Evolutionary conservation across 2,888 invertebrate genomes (phyloP).

Genomic region (Hololepta plana): DNA sequence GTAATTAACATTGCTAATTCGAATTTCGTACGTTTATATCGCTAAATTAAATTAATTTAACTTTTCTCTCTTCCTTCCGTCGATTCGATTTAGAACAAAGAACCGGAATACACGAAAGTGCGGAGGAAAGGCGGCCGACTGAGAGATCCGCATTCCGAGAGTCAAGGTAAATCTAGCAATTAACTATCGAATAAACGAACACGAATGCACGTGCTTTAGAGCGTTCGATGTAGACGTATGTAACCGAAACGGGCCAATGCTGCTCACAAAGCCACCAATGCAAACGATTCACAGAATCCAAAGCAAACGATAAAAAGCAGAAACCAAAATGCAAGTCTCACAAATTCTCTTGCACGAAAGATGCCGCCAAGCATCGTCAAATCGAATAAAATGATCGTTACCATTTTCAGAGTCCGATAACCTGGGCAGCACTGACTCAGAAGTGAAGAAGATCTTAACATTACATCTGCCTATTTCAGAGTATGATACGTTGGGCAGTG

Average conservation of each 20-base stretch:
- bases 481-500: conserved; percentile 70
- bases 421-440: conserved; percentile 88
- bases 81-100: conserved; percentile 44
- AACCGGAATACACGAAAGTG: conserved; percentile 69
- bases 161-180: conserved; percentile 44
- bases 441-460: conserved; percentile 84
- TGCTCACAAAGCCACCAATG: conserved; percentile 13
- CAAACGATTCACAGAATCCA: neutral
- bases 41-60: too few species aligned
- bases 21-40: neutral
- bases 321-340: neutral
- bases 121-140: conserved; percentile 64
- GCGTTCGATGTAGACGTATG: neutral
- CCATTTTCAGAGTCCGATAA: conserved; percentile 86
- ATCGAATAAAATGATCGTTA: neutral
- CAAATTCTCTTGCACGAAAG: neutral
- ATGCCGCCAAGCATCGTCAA: neutral
- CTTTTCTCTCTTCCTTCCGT: conserved; percentile 3
- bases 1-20: neutral
- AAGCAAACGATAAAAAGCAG: neutral
- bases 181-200: conserved; percentile 1
- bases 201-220: neutral
- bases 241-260: conserved; percentile 16
- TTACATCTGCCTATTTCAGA: conserved; percentile 87
- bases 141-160: conserved; percentile 65